phyloP scores from a whole-genome alignment of 2,797 vertebrate species.

The Poeciliopsis gracilis region DNA sequence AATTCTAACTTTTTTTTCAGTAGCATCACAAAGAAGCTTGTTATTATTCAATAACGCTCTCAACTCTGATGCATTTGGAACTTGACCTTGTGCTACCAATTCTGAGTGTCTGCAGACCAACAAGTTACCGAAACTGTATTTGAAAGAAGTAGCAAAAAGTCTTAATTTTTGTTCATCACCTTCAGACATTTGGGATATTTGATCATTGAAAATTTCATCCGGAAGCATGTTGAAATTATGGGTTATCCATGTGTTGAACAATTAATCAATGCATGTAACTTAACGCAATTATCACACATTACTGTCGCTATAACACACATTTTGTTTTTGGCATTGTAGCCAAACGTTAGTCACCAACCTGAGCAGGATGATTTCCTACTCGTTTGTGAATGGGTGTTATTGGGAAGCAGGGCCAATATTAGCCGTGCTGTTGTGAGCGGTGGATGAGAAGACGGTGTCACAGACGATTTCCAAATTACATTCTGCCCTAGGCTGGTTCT shows the following conservation, averaged over 20 bases:
- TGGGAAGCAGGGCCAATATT: background rate
- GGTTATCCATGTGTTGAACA: background rate
- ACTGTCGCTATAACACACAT: background rate
- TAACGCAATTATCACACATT: background rate
- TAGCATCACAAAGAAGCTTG: background rate
- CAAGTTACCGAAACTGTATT: background rate
- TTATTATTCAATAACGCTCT: background rate
- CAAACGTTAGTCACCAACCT: background rate
- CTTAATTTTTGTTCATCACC: background rate
- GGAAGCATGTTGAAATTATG: background rate
- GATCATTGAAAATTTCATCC: background rate
- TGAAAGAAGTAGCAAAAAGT: background rate
- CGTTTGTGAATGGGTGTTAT: background rate
- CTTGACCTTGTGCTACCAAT: background rate
- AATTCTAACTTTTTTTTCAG: background rate
- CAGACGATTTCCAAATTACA: background rate
- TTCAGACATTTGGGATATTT: background rate
- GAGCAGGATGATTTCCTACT: background rate
- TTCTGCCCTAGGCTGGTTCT: background rate
- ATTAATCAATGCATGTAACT: background rate
- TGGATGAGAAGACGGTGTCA: background rate
- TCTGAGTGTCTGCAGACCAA: background rate
- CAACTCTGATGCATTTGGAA: background rate
- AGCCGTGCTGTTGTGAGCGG: background rate
- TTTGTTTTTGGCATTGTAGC: background rate